Conservation (phyloP, 2,113 vertebrate genomes). For the Phalacrocorax aristotelis region DNA sequence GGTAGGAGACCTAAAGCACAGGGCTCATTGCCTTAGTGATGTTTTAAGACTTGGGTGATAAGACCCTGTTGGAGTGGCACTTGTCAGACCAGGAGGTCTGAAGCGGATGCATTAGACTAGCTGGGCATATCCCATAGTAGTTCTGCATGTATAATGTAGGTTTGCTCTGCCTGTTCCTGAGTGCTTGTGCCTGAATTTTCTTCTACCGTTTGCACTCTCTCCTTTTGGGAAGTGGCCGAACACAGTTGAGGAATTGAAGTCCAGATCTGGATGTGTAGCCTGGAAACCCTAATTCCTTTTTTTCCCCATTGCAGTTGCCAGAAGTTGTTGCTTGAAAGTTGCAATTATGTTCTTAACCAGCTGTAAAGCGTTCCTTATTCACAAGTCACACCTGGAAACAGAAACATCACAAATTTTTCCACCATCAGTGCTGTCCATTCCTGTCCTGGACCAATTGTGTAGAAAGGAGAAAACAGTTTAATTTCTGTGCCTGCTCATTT, state of each 20-base stretch:
- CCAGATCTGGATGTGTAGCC: background rate
- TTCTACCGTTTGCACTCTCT: background rate
- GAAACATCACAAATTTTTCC: background rate
- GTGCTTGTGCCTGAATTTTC: background rate
- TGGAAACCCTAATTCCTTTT: background rate
- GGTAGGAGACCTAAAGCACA: background rate
- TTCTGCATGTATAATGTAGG: background rate
- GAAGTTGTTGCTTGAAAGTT: background rate
- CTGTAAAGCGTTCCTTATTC: background rate
- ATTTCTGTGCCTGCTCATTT: background rate
- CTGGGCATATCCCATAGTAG: background rate
- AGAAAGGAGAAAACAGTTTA: background rate
- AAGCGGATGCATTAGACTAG: background rate
- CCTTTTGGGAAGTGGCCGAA: background rate
- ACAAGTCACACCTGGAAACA: background rate
- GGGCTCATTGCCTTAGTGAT: background rate
- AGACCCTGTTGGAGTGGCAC: background rate
- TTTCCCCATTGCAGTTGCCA: background rate
- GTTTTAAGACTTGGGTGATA: background rate
- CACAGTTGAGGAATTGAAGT: background rate
- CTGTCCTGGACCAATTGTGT: background rate
- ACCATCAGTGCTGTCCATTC: background rate
- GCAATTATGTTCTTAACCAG: background rate
- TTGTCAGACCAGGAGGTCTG: background rate
- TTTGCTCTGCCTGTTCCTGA: background rate